phyloP scores from a whole-genome alignment of 2,888 invertebrate species.

The Saturnia pavonia region DNA sequence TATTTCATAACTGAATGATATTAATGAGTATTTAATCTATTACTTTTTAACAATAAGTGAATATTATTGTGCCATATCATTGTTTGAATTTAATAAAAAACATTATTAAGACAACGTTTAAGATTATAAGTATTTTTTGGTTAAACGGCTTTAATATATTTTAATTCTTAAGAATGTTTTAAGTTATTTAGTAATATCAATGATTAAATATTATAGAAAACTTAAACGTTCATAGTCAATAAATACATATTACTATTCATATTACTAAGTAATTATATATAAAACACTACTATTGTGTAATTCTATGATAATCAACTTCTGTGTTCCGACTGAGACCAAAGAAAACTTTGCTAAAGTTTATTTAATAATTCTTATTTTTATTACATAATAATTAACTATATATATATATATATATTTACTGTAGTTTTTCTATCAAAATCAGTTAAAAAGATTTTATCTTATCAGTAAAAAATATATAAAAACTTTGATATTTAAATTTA shows the following conservation, averaged over 20 bases:
- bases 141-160: conserved; percentile 37
- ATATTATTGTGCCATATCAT: not conserved
- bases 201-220: not conserved
- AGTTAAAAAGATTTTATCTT: not conserved
- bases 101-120: not conserved
- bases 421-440: conserved; percentile 49
- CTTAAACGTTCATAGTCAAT: not conserved
- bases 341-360: conserved; percentile 17
- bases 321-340: conserved; percentile 53
- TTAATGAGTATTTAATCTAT: conserved; percentile 22
- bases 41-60: conserved; percentile 26
- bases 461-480: not conserved
- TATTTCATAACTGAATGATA: conserved; percentile 27
- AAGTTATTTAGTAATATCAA: not conserved
- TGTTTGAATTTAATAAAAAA: not conserved
- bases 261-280: conserved; percentile 16
- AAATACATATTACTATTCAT: not conserved
- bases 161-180: conserved; percentile 6
- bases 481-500: not conserved
- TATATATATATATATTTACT: conserved; percentile 36
- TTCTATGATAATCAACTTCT: conserved; percentile 41
- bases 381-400: conserved; percentile 24
- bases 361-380: not conserved
- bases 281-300: conserved; percentile 28
- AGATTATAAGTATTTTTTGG: conserved; percentile 30